Conservation (phyloP, 2,113 vertebrate genomes). For the Entomyzon cyanotis region DNA sequence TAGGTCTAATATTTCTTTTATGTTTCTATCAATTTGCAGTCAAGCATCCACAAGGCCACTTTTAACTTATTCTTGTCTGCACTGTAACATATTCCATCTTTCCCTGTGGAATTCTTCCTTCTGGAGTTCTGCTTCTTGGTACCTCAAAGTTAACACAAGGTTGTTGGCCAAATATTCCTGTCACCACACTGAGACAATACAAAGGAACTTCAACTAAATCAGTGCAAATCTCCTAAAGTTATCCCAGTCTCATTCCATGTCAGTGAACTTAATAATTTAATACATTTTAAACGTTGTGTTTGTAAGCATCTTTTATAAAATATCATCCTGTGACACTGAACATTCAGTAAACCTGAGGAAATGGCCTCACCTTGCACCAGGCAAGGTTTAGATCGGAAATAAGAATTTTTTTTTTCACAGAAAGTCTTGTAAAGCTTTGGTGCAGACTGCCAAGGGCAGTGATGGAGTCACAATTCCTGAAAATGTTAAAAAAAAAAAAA, state of each 20-base stretch:
- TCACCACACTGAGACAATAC: background rate
- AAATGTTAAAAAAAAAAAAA: fast-evolving
- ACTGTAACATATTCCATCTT: background rate
- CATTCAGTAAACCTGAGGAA: background rate
- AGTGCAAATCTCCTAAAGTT: background rate
- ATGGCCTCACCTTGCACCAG: too few species aligned
- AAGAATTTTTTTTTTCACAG: background rate
- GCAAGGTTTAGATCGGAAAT: background rate
- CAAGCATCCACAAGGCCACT: fast-evolving
- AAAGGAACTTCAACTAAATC: background rate
- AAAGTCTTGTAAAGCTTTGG: background rate
- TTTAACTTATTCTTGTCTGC: background rate
- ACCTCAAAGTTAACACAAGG: background rate
- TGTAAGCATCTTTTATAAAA: background rate
- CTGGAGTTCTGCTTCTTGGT: background rate
- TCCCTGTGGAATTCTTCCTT: background rate
- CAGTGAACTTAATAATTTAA: background rate
- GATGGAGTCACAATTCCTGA: background rate
- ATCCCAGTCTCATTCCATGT: background rate
- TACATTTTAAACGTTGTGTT: background rate
- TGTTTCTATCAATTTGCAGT: background rate
- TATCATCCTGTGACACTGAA: background rate
- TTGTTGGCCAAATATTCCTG: background rate
- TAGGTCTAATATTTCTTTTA: background rate
- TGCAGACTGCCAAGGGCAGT: background rate